These are phyloP conservation scores for Ptilorrhoa leucosticta DNA, from an alignment of 2,113 vertebrate genomes.

Conservation along the genomic window DNA sequence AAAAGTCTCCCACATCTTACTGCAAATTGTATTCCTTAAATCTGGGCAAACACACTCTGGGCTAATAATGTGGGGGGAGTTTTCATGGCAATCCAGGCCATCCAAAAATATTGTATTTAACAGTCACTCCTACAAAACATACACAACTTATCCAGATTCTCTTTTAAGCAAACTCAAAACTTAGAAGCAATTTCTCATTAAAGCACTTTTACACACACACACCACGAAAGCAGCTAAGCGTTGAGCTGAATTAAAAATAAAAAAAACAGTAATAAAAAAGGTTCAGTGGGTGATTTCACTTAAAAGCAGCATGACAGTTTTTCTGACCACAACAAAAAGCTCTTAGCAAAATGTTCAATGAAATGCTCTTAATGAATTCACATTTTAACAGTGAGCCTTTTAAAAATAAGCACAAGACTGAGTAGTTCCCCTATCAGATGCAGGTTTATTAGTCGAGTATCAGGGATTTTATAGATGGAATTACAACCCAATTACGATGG, in stretches of 20 bases:
- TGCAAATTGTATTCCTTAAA: background rate
- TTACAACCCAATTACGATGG: background rate
- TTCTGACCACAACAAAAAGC: background rate
- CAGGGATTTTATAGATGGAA: background rate
- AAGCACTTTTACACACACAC: background rate
- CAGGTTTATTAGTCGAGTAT: background rate
- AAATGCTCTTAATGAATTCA: background rate
- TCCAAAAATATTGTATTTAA: background rate
- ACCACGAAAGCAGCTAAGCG: background rate
- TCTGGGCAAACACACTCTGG: rapidly evolving
- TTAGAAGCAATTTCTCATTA: background rate
- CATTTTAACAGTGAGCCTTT: background rate
- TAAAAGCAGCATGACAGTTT: background rate
- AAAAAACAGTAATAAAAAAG: background rate
- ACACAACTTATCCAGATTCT: background rate
- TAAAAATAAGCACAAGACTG: background rate
- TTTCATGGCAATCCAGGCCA: background rate
- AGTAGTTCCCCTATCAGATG: background rate
- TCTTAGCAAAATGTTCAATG: background rate
- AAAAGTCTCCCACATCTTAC: background rate
- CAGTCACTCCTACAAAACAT: background rate
- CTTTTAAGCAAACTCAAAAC: background rate
- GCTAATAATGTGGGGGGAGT: background rate
- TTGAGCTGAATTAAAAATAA: background rate
- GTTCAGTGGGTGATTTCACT: background rate